Conservation (phyloP, 2,888 invertebrate species). For the Noctua pronuba region DNA sequence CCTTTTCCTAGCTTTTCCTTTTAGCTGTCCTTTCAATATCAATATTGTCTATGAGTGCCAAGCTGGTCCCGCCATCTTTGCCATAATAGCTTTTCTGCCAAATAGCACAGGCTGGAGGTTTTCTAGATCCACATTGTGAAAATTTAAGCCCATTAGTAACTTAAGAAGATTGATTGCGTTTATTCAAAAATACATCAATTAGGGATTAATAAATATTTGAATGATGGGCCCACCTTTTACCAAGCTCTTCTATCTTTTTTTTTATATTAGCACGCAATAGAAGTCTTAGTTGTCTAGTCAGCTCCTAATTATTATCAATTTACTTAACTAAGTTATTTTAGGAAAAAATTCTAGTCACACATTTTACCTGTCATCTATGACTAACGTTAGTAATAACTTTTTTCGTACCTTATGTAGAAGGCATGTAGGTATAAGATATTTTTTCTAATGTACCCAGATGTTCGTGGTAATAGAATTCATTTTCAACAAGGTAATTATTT, state of each 20-base stretch:
- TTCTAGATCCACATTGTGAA: not conserved
- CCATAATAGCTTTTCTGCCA: not conserved
- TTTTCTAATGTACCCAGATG: constrained; percentile 34
- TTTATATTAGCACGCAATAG: not conserved
- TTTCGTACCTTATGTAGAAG: constrained; percentile 15
- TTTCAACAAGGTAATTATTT: constrained; percentile 45
- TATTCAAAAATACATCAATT: not conserved
- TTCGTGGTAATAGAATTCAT: constrained; percentile 33
- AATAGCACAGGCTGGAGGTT: not conserved
- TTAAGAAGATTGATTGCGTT: not conserved
- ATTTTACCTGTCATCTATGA: constrained; percentile 28
- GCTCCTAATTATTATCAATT: constrained; percentile 33
- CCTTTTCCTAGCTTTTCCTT: not conserved
- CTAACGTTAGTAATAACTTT: constrained; percentile 29
- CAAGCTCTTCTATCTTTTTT: not conserved
- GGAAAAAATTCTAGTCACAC: constrained; percentile 38
- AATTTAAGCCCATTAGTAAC: not conserved
- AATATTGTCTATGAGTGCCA: no score
- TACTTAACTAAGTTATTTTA: constrained; percentile 34
- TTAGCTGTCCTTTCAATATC: not conserved
- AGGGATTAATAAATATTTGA: not conserved
- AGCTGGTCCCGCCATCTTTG: not conserved
- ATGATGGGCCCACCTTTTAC: not conserved
- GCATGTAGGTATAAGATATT: not conserved
- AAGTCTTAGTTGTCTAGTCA: constrained; percentile 28